Evolutionary conservation across 2,888 invertebrate species (phyloP), one percentile per base, ranked within the genome.

Genomic region (Subacronicta megacephala): DNA sequence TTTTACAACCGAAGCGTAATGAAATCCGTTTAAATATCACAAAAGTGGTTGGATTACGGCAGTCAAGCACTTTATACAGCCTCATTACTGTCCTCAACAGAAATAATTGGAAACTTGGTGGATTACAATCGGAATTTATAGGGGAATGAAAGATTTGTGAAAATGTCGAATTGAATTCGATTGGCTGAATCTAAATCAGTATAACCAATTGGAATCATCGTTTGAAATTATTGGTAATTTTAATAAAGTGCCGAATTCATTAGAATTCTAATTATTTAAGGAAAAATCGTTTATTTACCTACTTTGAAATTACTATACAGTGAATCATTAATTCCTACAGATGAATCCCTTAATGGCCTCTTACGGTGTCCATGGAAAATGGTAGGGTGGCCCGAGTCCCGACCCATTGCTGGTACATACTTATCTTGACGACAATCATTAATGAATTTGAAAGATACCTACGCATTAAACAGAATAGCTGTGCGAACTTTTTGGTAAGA

Each of bases 11-110:
- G 83, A 91, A 91, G 82, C 92, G 90, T 92, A 91, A 92, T 92
- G 89, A 91, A 92, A 92, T 90, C 89, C 91, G 88, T 91, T 93
- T 93, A 90, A 93, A 93, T 90, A 92, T 92, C 88, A 90, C 92
- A 90, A 90, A 92, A 93, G 91, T 92, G 92, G 91, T 88, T 81
- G 88, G 91, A 92, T 93, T 92, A 92, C 89, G 83, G 85, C 85
- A 75, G 81, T 79, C 87, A 82, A 86, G 87, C 89, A 90, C 89
- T 92, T 93, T 92, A 91, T 93, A 85, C 89, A 85, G 89, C 90
- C 91, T 93, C 93, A 93, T 92, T 92, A 92, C 92, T 84, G 85
- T 84, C 87, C 90, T 89, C 88, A 83, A 91, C 91, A 84, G 88
- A 90, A 90, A 91, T 92, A 93, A 93, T 93, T 92, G 89, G 90